Percentiles rank a stretch among this genome's conserved stretches.
Conservation (phyloP, 2,888 invertebrate species). For the Cosmia trapezina region DNA sequence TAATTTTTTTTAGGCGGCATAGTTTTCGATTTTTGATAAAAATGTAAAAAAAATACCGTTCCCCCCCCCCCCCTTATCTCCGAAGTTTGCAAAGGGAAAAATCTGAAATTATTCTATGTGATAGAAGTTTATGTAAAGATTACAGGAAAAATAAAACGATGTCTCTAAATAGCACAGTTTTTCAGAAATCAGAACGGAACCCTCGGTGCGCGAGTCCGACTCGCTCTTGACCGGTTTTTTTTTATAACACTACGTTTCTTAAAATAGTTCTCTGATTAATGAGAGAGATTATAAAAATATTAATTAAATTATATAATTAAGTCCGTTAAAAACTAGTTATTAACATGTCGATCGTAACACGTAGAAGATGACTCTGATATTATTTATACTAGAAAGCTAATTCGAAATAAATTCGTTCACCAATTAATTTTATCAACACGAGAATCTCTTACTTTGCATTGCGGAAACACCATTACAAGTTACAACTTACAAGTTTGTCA, state of each 20-base stretch:
- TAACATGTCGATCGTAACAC: constrained; percentile 20
- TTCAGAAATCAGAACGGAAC: no score
- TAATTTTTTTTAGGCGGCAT: no score
- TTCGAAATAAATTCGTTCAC: constrained; percentile 55
- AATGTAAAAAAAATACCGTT: no score
- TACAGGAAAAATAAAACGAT: no score
- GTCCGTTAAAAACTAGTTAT: constrained; percentile 42
- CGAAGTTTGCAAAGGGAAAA: no score
- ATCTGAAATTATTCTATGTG: no score
- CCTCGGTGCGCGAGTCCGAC: no score
- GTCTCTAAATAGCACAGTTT: no score
- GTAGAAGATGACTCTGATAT: constrained; percentile 43
- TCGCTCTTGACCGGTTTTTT: no score
- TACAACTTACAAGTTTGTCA: constrained; percentile 69
- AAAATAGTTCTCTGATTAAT: constrained; percentile 34
- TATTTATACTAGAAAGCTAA: constrained; percentile 66
- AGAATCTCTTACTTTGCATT: constrained; percentile 45
- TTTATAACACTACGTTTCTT: background rate
- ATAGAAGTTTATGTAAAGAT: no score
- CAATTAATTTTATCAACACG: constrained; percentile 65
- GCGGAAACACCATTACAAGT: constrained; percentile 66
- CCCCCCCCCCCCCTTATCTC: no score
- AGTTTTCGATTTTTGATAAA: no score
- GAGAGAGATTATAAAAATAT: constrained; percentile 36
- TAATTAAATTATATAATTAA: constrained; percentile 60